phyloP scores from a whole-genome alignment of 2,888 invertebrate genomes.

The Pseudococcus jackbeardsleyi region DNA sequence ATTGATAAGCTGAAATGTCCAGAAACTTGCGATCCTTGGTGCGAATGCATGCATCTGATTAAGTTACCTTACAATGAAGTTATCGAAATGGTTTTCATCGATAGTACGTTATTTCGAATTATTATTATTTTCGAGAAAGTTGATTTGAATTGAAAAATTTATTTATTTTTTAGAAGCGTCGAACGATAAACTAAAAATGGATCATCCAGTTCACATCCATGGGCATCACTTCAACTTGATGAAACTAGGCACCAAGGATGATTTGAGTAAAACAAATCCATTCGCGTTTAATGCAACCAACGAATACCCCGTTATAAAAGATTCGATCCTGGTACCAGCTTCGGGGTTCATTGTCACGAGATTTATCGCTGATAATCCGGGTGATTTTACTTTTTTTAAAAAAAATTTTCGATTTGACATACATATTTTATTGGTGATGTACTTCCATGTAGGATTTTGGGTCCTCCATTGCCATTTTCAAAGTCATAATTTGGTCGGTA shows the following conservation, averaged over 20 bases:
- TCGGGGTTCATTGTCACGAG: constrained; percentile 75
- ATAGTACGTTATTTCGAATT: constrained; percentile 71
- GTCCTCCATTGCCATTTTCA: constrained; percentile 68
- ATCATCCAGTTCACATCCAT: constrained; percentile 34
- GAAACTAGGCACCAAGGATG: constrained; percentile 2
- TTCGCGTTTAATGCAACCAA: background rate
- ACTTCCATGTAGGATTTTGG: constrained; percentile 67
- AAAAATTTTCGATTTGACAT: no score
- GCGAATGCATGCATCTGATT: constrained; percentile 81
- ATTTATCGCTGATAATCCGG: constrained; percentile 74
- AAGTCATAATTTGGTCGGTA: constrained; percentile 67
- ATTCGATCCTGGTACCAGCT: constrained; percentile 77
- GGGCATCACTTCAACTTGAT: background rate
- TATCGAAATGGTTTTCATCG: constrained; percentile 81
- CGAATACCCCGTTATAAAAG: constrained; percentile 73
- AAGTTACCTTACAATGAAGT: constrained; percentile 76
- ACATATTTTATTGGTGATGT: background rate
- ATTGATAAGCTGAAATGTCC: constrained; percentile 1
- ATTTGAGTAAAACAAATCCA: background rate
- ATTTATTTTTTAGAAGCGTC: background rate
- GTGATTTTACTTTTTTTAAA: constrained; percentile 68
- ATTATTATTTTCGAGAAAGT: no score
- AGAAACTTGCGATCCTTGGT: constrained; percentile 68
- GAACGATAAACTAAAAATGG: background rate
- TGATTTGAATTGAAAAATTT: no score